Evolutionary conservation across 2,888 invertebrate species (phyloP).

Genomic region (Drosophila lacicola): DNA sequence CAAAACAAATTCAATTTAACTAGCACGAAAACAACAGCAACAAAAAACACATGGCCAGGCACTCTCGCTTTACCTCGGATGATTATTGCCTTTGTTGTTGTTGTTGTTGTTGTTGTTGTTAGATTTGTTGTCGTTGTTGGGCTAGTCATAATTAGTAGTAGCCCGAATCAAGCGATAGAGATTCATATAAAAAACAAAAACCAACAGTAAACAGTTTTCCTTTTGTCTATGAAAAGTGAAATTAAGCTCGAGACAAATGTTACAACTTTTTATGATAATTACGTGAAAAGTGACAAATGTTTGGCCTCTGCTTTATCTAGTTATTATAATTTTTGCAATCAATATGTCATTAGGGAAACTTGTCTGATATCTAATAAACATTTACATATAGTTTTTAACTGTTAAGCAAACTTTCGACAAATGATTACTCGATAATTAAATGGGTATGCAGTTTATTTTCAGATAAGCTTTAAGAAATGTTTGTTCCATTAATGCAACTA

Average conservation of each 20-base stretch:
- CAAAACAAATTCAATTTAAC: slow-evolving; percentile 54
- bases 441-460: not conserved
- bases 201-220: slow-evolving; percentile 61
- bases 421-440: not conserved
- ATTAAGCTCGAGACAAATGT: slow-evolving; percentile 43
- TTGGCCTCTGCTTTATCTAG: slow-evolving; percentile 6
- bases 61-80: slow-evolving; percentile 56
- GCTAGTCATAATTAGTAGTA: slow-evolving; percentile 63
- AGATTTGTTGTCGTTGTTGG: slow-evolving; percentile 16
- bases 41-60: not conserved
- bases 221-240: slow-evolving; percentile 73
- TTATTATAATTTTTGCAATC: not conserved
- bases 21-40: slow-evolving; percentile 26
- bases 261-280: slow-evolving; percentile 42
- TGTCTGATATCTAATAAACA: not conserved
- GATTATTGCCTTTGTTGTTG: slow-evolving; percentile 19
- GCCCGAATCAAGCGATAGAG: slow-evolving; percentile 58
- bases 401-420: not conserved
- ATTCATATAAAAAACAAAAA: slow-evolving; percentile 25
- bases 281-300: slow-evolving; percentile 48
- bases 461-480: not conserved
- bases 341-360: not conserved
- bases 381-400: not conserved
- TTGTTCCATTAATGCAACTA: slow-evolving; percentile 9
- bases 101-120: slow-evolving; percentile 20